Evolutionary conservation across 2,888 invertebrate genomes (phyloP).

Genomic region (Phortica okadai): DNA sequence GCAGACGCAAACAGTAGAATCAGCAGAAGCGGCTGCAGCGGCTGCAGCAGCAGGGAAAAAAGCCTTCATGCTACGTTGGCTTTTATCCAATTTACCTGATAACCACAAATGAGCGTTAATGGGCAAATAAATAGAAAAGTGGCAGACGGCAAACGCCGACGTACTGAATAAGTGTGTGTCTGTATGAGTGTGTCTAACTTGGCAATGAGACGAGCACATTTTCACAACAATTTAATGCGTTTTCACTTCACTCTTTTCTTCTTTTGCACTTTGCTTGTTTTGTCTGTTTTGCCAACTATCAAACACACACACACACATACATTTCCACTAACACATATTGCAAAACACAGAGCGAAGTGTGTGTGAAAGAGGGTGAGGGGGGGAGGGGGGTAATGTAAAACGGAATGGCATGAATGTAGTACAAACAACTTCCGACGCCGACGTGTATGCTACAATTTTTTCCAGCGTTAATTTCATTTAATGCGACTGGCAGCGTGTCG

Average conservation of each 20-base stretch:
- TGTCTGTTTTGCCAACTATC: constrained; percentile 55
- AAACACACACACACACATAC: constrained; percentile 40
- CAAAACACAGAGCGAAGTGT: neutral
- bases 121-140: constrained; percentile 70
- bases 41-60: constrained; percentile 11
- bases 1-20: constrained; percentile 46
- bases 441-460: neutral
- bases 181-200: constrained; percentile 60
- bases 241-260: constrained; percentile 23
- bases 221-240: constrained; percentile 58
- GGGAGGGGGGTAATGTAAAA: too few species aligned
- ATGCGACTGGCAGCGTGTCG: neutral
- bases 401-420: neutral
- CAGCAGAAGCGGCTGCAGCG: neutral
- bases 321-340: neutral
- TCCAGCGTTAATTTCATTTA: constrained; percentile 11
- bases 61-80: constrained; percentile 66
- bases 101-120: constrained; percentile 69
- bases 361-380: neutral
- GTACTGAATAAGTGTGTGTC: too few species aligned
- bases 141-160: constrained; percentile 58
- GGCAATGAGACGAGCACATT: constrained; percentile 12
- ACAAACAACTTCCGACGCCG: constrained; percentile 13
- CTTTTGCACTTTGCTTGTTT: neutral
- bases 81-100: constrained; percentile 70